These are phyloP conservation scores for Frankliniella fusca DNA, from an alignment of 2,888 invertebrate genomes.

Conservation along the genomic window DNA sequence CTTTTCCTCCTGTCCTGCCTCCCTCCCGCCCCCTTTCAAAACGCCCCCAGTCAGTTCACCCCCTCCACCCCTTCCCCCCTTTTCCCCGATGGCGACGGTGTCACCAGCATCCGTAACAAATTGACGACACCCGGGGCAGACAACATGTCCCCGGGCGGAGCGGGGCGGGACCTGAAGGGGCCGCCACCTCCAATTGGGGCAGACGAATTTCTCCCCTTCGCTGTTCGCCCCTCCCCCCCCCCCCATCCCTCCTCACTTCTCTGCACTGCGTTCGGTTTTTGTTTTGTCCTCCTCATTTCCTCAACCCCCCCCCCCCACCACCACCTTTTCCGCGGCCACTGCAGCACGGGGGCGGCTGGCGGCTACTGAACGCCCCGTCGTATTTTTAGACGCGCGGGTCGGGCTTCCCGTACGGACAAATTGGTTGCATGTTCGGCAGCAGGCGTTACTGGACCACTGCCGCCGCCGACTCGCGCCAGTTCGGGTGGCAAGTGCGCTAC, in stretches of 20 bases:
- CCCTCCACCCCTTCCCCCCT: no score
- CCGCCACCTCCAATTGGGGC: slow-evolving; percentile 2
- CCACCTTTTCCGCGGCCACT: not conserved
- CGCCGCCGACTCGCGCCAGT: not conserved
- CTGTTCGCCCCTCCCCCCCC: not conserved
- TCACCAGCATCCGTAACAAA: not conserved
- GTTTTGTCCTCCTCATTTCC: slow-evolving; percentile 6
- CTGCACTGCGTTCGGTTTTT: not conserved
- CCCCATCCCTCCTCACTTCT: not conserved
- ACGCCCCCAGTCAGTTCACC: no score
- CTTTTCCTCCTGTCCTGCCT: no score
- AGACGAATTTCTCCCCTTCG: not conserved
- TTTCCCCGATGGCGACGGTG: not conserved
- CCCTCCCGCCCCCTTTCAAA: no score
- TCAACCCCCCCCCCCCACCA: not conserved
- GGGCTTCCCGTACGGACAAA: no score
- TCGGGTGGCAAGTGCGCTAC: no score
- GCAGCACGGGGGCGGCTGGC: not conserved
- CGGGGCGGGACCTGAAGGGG: no score
- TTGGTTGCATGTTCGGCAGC: no score
- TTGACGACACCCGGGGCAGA: not conserved
- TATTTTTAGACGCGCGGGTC: no score
- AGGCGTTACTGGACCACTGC: not conserved
- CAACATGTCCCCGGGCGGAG: not conserved
- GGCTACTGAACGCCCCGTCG: not conserved